These are phyloP conservation scores for Hololepta plana DNA, from an alignment of 2,888 invertebrate genomes.

Conservation along the genomic window DNA sequence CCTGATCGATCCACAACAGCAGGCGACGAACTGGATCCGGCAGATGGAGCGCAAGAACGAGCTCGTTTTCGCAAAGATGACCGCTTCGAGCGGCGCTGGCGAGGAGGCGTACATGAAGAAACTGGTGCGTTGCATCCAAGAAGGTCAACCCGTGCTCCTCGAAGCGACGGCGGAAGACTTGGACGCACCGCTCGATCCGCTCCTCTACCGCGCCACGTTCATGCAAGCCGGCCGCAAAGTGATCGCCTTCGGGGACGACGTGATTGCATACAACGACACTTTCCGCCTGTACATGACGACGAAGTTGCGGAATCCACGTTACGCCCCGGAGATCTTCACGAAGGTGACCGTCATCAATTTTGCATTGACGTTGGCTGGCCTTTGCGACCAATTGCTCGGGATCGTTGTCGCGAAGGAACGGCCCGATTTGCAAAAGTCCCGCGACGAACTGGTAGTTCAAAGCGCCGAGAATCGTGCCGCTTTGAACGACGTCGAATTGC, in stretches of 20 bases:
- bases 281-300: conserved; percentile 70
- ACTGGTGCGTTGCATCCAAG: conserved; percentile 55
- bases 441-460: conserved; percentile 61
- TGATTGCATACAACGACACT: conserved; percentile 54
- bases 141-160: conserved; percentile 58
- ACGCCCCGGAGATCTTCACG: conserved; percentile 66
- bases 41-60: conserved; percentile 60
- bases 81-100: conserved; percentile 51
- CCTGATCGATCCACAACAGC: conserved; percentile 69
- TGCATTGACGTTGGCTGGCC: conserved; percentile 61
- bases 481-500: conserved; percentile 72
- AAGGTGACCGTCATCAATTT: conserved; percentile 73
- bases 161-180: conserved; percentile 63
- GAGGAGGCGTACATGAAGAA: conserved; percentile 64
- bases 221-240: conserved; percentile 54
- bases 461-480: conserved; percentile 65
- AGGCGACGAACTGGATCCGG: conserved; percentile 75
- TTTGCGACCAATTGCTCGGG: conserved; percentile 67
- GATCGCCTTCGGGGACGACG: conserved; percentile 61
- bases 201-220: conserved; percentile 56
- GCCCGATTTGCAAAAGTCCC: conserved; percentile 65
- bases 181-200: conserved; percentile 61
- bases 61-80: conserved; percentile 52
- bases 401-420: conserved; percentile 73
- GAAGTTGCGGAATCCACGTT: conserved; percentile 69